Evolutionary conservation across 2,888 invertebrate genomes (phyloP).

Genomic region (Gastrophysa polygoni): DNA sequence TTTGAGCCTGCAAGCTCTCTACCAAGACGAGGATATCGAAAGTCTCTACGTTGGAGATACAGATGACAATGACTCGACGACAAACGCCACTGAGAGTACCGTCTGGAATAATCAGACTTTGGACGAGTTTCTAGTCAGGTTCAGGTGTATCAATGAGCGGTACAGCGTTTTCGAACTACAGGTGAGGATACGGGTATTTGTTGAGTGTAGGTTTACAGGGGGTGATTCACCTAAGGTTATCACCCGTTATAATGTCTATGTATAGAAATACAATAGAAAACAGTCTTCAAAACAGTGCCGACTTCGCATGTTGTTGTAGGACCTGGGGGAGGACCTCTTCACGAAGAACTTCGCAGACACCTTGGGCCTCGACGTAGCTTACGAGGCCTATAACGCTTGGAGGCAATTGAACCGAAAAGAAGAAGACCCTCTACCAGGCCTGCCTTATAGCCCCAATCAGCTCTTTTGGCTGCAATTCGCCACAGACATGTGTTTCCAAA

Average conservation of each 20-base stretch:
- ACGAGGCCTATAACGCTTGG: conserved; percentile 9
- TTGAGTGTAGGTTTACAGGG: no score
- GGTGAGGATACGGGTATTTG: neutral
- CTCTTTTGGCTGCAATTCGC: conserved; percentile 8
- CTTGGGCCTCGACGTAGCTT: conserved; percentile 4
- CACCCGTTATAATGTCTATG: no score
- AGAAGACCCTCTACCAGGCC: conserved; percentile 3
- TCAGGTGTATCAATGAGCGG: conserved; percentile 1
- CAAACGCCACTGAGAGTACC: neutral
- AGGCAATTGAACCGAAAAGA: neutral
- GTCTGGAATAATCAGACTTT: conserved; percentile 16
- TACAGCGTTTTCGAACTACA: neutral
- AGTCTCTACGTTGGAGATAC: neutral
- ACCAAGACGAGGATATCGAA: neutral
- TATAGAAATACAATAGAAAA: no score
- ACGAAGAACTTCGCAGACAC: conserved; percentile 3
- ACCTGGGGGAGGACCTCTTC: neutral
- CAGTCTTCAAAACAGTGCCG: no score
- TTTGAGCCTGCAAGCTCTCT: neutral
- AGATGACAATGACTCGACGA: neutral
- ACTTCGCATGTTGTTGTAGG: neutral
- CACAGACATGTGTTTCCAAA: neutral
- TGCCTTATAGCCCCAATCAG: neutral
- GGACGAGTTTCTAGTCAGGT: conserved; percentile 1
- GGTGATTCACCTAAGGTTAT: no score